A percentile compares a stretch with the other conserved stretches of the same genome.
Conservation (phyloP, 2,797 vertebrate genomes). For the Danio aesculapii region DNA sequence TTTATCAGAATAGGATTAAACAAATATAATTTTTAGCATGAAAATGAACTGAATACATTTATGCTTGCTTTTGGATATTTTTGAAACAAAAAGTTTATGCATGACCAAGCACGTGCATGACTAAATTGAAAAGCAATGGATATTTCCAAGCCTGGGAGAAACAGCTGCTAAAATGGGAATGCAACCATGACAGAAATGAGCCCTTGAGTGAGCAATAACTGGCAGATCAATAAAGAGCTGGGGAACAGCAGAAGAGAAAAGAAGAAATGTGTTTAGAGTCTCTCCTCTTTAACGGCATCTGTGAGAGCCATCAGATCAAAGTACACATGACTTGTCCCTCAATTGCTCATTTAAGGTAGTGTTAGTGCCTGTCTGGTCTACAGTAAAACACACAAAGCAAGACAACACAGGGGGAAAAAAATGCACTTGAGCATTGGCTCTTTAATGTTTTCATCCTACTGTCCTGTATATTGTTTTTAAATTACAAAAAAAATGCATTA, state of each 20-base stretch:
- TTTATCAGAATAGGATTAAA: not conserved
- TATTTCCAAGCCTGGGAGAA: constrained; percentile 30
- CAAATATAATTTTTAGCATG: not conserved
- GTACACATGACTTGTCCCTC: constrained; percentile 27
- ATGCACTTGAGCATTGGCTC: not conserved
- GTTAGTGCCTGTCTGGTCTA: constrained; percentile 23
- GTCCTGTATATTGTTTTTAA: not conserved
- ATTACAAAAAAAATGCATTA: not conserved
- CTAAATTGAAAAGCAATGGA: constrained; percentile 25
- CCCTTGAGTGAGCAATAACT: constrained; percentile 60
- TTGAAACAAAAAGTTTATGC: not conserved
- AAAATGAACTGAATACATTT: not conserved
- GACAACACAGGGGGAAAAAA: not conserved
- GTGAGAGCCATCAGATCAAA: constrained; percentile 49
- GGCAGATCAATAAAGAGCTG: constrained; percentile 63
- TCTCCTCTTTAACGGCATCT: constrained; percentile 42
- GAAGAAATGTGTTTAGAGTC: constrained; percentile 18
- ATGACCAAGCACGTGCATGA: not conserved
- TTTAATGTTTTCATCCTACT: not conserved
- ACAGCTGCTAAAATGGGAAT: constrained; percentile 38
- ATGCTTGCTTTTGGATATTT: not conserved
- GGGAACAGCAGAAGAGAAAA: constrained; percentile 41
- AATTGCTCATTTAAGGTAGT: constrained; percentile 32
- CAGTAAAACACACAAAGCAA: constrained; percentile 35
- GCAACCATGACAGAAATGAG: constrained; percentile 58